Base-by-base conservation (phyloP, 2,888 invertebrate species). In the Rosalia funebris region DNA sequence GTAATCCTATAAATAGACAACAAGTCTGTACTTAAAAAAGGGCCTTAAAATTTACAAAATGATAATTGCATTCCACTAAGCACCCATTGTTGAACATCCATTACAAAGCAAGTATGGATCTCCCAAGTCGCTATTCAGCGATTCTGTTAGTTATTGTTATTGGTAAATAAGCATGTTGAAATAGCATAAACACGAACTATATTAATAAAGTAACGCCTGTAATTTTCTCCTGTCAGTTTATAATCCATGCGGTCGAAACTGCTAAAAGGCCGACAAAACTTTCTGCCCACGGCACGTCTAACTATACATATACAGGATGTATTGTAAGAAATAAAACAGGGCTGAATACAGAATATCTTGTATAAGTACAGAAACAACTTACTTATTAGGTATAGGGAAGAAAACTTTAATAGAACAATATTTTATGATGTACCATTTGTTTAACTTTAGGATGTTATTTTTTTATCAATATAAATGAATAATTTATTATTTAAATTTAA, bases 101-200 rank as follows among this genome's bases (percentile, higher is more conserved):
- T 46, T 46, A 25, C 31, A 32, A 32, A 11, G 1, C 10, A 5
- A 32, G 46, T 32, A 36, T 36, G 19, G 53, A 59, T 63, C 63
- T 55, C 60, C 63, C 63, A 63, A 32, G 54, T 47, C 50, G 59
- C 47, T 34, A 54, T 48, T 56, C 31, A 47, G 39, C 45, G 53
- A 58, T 54, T 42, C 42, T 50, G 66, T 66, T 69, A 66, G 60
- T 66, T 66, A 66, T 66, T 66, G 63, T 66, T 69, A 68, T 66
- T 68, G 59, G 63, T 61, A 68, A 67, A 65, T 59, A 67, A 60
- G 62, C 56, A 61, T 61, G 66, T 66, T 45, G 60, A 60, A 63
- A 67, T 67, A 55, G 62, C 56, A 54, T 52, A 63, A 62, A 68
- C 68, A 68, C 68, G 60, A 68, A 54, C 52, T 46, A 48, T 65